phyloP scores from a whole-genome alignment of 1,140 invertebrate species.

The Aphaenogaster floridana region DNA sequence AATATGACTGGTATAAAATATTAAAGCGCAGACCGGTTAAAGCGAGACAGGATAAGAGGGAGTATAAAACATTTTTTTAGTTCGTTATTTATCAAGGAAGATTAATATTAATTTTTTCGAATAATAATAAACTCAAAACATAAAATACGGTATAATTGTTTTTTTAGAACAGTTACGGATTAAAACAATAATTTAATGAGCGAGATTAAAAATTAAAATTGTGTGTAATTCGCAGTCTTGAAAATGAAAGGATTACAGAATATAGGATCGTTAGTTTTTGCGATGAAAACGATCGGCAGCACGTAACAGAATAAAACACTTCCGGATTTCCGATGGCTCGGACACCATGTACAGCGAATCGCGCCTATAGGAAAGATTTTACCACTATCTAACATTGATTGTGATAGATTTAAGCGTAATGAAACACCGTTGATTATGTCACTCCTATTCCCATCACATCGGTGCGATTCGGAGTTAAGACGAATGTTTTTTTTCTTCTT shows the following conservation, averaged over 20 bases:
- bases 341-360: slow-evolving; percentile 50
- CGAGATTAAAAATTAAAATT: neutral
- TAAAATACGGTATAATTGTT: slow-evolving; percentile 13
- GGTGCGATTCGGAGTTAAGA: slow-evolving; percentile 15
- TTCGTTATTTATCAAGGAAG: neutral
- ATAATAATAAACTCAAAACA: neutral
- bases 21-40: no score
- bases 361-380: slow-evolving; percentile 21
- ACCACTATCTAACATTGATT: slow-evolving; percentile 46
- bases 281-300: neutral
- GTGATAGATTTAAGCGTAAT: slow-evolving; percentile 59
- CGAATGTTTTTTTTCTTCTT: neutral
- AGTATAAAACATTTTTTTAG: neutral
- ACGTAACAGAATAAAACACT: neutral
- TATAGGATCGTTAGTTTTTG: neutral
- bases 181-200: slow-evolving; percentile 10
- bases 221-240: neutral
- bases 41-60: no score
- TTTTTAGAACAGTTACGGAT: neutral
- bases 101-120: neutral
- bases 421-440: slow-evolving; percentile 46
- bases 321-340: neutral
- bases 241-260: neutral
- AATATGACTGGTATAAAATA: no score
- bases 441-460: slow-evolving; percentile 9